A percentile compares a stretch with the other conserved stretches of the same genome.
phyloP scores from a whole-genome alignment of 2,797 vertebrate genomes.

The Macroramphosus scolopax region DNA sequence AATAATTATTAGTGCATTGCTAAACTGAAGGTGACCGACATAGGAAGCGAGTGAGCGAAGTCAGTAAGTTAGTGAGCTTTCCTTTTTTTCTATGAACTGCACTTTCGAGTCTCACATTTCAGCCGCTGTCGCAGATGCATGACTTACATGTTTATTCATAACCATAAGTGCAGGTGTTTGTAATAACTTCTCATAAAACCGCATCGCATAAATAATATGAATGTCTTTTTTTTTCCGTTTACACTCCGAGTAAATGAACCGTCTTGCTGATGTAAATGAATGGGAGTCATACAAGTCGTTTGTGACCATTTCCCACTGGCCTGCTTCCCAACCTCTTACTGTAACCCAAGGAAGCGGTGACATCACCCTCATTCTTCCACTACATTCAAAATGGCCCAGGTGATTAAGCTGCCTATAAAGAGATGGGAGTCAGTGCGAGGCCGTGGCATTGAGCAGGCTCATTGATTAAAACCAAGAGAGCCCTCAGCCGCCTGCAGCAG shows the following conservation, averaged over 20 bases:
- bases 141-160: constrained; percentile 41
- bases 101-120: background rate
- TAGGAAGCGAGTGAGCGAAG: constrained; percentile 22
- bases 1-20: constrained; percentile 26
- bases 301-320: constrained; percentile 61
- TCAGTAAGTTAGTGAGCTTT: constrained; percentile 16
- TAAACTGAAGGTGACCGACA: constrained; percentile 57
- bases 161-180: constrained; percentile 47
- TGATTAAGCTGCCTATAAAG: constrained; percentile 73
- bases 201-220: constrained; percentile 56
- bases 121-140: constrained; percentile 24
- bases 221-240: constrained; percentile 51
- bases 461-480: constrained; percentile 74
- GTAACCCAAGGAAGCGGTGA: constrained; percentile 69
- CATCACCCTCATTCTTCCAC: constrained; percentile 62
- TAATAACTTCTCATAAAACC: constrained; percentile 55
- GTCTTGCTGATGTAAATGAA: constrained; percentile 51
- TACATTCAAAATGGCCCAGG: constrained; percentile 66
- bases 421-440: constrained; percentile 63
- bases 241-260: constrained; percentile 65
- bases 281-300: constrained; percentile 49
- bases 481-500: constrained; percentile 30
- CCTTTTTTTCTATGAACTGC: constrained; percentile 15
- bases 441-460: constrained; percentile 64
- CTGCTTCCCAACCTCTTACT: constrained; percentile 67